Conservation (phyloP, 2,113 vertebrate genomes). For the Corydoras maculifer region DNA sequence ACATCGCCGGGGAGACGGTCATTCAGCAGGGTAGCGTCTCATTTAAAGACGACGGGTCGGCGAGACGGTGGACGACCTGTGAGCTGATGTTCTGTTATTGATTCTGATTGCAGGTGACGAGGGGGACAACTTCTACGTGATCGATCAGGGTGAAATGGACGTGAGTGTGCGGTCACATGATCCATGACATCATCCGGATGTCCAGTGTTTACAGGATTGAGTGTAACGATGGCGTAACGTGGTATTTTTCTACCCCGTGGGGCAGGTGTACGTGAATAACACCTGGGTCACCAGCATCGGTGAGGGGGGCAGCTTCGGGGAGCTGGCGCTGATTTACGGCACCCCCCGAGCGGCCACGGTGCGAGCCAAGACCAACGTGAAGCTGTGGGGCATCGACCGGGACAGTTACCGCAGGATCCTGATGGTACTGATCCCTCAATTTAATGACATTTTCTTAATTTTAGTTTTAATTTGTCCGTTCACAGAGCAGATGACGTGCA, state of each 20-base stretch:
- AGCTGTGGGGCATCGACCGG: conserved; percentile 96
- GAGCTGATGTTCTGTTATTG: background rate
- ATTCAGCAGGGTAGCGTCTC: conserved; percentile 83
- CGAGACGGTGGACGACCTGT: no score
- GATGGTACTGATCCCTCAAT: conserved; percentile 66
- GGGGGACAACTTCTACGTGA: conserved; percentile 98
- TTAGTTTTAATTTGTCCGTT: no score
- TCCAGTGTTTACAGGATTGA: background rate
- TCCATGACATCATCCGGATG: background rate
- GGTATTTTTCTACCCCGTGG: background rate
- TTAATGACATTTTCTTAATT: no score
- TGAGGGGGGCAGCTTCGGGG: conserved; percentile 95
- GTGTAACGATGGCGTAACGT: background rate
- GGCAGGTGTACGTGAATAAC: conserved; percentile 92
- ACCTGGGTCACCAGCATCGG: conserved; percentile 97
- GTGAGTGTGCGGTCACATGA: conserved; percentile 59
- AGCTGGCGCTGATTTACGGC: conserved; percentile 94
- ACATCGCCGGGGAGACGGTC: conserved; percentile 94
- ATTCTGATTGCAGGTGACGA: conserved; percentile 72
- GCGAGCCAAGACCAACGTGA: conserved; percentile 94
- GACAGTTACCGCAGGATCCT: conserved; percentile 98
- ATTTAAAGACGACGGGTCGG: background rate
- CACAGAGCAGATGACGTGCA: no score
- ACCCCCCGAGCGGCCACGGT: conserved; percentile 94
- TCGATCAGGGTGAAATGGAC: conserved; percentile 99